Evolutionary conservation across 2,797 vertebrate genomes (phyloP).

Genomic region (Ambastaia sidthimunki): DNA sequence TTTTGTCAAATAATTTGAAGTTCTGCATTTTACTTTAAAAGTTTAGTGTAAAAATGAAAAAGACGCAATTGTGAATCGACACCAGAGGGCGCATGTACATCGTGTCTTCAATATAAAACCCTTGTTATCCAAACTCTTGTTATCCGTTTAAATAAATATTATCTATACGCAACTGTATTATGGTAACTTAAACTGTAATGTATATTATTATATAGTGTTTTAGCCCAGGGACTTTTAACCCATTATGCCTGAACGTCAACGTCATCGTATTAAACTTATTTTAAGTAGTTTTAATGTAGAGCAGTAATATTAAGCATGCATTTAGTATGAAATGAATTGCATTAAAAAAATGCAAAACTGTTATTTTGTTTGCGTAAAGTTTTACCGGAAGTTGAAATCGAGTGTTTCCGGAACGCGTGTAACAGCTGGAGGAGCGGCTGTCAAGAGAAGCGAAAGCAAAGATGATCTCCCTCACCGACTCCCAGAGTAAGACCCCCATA

Average conservation of each 20-base stretch:
- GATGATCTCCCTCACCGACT: slow-evolving; percentile 48
- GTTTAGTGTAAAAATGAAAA: not conserved
- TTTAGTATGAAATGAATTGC: not conserved
- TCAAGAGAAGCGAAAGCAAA: not conserved
- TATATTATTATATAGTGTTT: not conserved
- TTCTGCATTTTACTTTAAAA: too few relatives aligned
- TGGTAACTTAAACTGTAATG: not conserved
- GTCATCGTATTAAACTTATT: too few relatives aligned
- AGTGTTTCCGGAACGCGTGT: slow-evolving; percentile 46
- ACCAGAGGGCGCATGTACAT: not conserved
- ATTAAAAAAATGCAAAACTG: not conserved
- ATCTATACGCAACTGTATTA: too few relatives aligned
- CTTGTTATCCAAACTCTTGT: too few relatives aligned
- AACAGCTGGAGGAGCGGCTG: not conserved
- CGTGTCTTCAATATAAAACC: not conserved
- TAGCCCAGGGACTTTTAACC: not conserved
- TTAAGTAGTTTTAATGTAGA: not conserved
- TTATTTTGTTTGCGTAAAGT: not conserved
- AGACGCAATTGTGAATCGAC: slow-evolving; percentile 1
- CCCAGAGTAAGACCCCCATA: slow-evolving; percentile 5
- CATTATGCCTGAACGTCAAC: too few relatives aligned
- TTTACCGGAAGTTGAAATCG: slow-evolving; percentile 20
- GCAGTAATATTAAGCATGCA: not conserved
- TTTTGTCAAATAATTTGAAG: too few relatives aligned
- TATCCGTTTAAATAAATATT: too few relatives aligned